Evolutionary conservation across 2,113 vertebrate species (phyloP), one percentile per base, ranked within the genome.

Genomic region (Erinaceus europaeus): DNA sequence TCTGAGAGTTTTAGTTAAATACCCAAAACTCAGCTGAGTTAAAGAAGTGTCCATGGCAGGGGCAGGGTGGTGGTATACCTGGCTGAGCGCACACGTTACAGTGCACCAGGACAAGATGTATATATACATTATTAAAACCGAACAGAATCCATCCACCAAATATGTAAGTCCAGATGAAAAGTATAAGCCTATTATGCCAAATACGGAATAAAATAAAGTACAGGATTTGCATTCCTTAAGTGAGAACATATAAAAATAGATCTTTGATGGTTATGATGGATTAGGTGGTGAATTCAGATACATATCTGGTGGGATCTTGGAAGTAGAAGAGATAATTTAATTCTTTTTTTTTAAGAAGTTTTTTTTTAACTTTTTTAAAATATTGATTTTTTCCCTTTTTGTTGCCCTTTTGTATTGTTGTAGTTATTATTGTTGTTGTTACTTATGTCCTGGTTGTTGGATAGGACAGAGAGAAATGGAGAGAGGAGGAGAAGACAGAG

Each of bases 121-220:
- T 80, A 71, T 40, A 59, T 64, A 59, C 27, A 72, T 90, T 77
- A 82, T 53, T 91, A 46, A 88, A 92, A 74, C 36, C 73, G 90
- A 84, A 23, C 3, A 84, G 20, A 77, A 74, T 75, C 69, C 13
- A 77, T 83, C 86, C 42, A 90, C 90, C 34, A 88, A 85, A 88
- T 92, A 90, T 92, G 90, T 86, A 65, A 69, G 42, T 83, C 68
- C n/a, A 78, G 2, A 40, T 73, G 46, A 29, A 42, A 90, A 78
- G 15, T 80, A 3, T 38, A 86, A 83, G 86, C n/a, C 34, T n/a
- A 69, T 48, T 83, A 73, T 79, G 55, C 21, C 69, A 36, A 48
- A 71, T 73, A 80, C 5, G 48, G 25, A 53, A 21, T 46, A 68
- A 64, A 53, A 42, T 46, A 48, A 9, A 86, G 6, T 65, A n/a